Evolutionary conservation across 2,113 vertebrate genomes (phyloP), one percentile per base, ranked within the genome.

Genomic region (Glareola pratincola): DNA sequence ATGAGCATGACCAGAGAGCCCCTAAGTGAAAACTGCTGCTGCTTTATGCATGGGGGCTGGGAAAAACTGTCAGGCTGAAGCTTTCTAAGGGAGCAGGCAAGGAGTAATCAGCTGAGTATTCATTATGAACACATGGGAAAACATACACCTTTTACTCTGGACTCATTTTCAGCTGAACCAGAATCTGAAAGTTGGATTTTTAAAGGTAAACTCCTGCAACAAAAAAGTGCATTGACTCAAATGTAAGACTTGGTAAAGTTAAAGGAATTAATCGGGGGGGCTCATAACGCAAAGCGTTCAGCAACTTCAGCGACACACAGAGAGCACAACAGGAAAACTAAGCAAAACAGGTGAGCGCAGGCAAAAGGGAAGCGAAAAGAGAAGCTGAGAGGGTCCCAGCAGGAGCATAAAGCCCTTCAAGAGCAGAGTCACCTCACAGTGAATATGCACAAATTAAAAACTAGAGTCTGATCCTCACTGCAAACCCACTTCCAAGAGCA

Each of bases 1-100:
- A 71, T 0, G 1, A 88, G 59, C 81, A 78, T 27, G 66, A 54
- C 78, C 69, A 88, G 66, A 69, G 22, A 92, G 73, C 60, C 71
- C 82, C 74, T 90, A 88, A 88, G 85, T 51, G 53, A 93, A 94
- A 96, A 82, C 90, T 82, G 71, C 82, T 92, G 90, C 83, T 2
- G 14, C 60, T 78, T 36, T 15, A 59, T 48, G 53, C 48, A 45
- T 24, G 30, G 54, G 64, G 78, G 73, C 74, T 88, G 66, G 64
- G 60, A 78, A 85, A 78, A 94, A 15, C 18, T 88, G 83, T 50
- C 83, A 92, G 51, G 69, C 82, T 73, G 26, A 32, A 87, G 39
- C 66, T 85, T 90, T 90, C 60, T 36, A 81, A 78, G 30, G 64
- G 45, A 92, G 32, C 62, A 10, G 47, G 57, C 43, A 83, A 81